Evolutionary conservation across 2,113 vertebrate genomes (phyloP).

Genomic region (Microcebus jonahi): DNA sequence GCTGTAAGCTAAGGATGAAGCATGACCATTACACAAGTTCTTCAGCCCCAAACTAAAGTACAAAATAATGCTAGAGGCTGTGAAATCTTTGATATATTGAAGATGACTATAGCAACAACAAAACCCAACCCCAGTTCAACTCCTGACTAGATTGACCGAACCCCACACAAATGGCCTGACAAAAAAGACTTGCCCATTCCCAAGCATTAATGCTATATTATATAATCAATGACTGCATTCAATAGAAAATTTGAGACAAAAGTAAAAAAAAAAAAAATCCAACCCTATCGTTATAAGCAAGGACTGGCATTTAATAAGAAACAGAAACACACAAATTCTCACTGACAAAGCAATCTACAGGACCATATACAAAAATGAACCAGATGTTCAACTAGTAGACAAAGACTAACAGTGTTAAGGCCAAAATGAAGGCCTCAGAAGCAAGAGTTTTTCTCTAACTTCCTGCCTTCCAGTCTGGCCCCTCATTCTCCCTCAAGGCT

Average conservation of each 20-base stretch:
- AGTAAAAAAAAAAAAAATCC: not conserved
- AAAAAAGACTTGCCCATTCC: not conserved
- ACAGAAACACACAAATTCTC: not conserved
- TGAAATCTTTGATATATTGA: not conserved
- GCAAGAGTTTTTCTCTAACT: not conserved
- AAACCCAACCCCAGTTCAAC: not conserved
- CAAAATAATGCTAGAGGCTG: not conserved
- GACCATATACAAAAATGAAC: not conserved
- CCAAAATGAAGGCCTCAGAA: not conserved
- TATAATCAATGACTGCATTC: not conserved
- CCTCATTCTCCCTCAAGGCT: not conserved
- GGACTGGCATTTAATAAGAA: not conserved
- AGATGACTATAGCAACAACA: not conserved
- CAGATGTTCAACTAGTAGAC: not conserved
- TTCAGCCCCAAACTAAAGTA: not conserved
- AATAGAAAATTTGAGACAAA: not conserved
- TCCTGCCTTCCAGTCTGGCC: not conserved
- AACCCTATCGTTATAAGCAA: not conserved
- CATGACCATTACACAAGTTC: not conserved
- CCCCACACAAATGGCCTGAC: not conserved
- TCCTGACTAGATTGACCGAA: not conserved
- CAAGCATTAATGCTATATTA: not conserved
- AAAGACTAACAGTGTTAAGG: not conserved
- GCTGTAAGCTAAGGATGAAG: slow-evolving; percentile 2
- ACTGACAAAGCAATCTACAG: not conserved